A percentile compares a stretch with the other conserved stretches of the same genome.
These are phyloP conservation scores for Drosophila willistoni DNA, from an alignment of 1,140 invertebrate genomes.

Conservation along the genomic window DNA sequence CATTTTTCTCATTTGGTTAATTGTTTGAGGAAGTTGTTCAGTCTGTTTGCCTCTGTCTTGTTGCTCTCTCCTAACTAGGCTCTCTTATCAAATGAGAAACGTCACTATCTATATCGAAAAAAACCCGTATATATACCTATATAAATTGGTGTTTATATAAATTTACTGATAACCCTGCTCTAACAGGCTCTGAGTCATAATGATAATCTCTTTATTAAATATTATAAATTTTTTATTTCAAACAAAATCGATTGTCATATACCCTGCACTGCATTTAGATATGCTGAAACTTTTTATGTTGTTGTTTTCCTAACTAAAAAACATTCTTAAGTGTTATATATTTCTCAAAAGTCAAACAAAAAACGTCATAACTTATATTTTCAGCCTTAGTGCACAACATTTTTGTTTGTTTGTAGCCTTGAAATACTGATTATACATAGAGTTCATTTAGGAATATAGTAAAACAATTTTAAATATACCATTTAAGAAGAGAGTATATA, in stretches of 20 bases:
- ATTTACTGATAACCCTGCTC: background rate
- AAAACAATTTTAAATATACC: no score
- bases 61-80: background rate
- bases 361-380: no score
- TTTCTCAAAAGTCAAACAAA: no score
- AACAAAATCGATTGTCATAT: background rate
- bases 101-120: background rate
- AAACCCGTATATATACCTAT: background rate
- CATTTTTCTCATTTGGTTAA: conserved; percentile 66
- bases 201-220: background rate
- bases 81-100: background rate
- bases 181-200: background rate
- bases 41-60: background rate
- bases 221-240: background rate
- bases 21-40: conserved; percentile 67
- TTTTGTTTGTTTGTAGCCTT: no score
- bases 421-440: no score
- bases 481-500: no score
- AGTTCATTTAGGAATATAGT: no score
- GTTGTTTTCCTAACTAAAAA: no score
- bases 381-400: no score
- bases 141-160: background rate
- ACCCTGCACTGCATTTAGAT: background rate
- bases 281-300: no score
- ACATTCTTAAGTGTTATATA: no score